Base-by-base conservation (phyloP, 2,888 invertebrate species). In the Drosophila infuscata region DNA sequence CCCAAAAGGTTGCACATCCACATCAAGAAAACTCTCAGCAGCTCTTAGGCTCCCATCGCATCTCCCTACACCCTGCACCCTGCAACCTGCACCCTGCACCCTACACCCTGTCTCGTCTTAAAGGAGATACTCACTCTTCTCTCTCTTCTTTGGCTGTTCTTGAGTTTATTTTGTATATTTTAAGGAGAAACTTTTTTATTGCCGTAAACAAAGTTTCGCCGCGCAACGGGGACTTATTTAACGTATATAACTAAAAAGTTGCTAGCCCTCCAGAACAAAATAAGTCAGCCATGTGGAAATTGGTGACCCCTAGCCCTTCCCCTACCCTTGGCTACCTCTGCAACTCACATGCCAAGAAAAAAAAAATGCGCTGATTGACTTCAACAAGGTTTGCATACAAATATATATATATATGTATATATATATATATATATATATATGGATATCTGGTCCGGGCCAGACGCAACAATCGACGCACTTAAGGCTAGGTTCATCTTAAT, bases 81-180 rank as follows among this genome's bases (percentile, higher is more conserved):
- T 33, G 20, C 58, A 11, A 25, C 49, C n/a, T 33, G 15, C 11
- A n/a, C 2, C 20, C 20, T 25, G 15, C 11, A n/a, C 1, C 20
- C 41, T 12, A 11, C 20, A 20, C 43, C 20, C 43, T 20, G 43
- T 43, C 43, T 43, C 20, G 43, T 20, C 20, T 46, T 8, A 46
- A 15, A 46, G 46, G 15, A 25, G 46, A 46, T 4, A 25, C 15
- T 25, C 46, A 4, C 25, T 58, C 35, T 48, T 29, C 51, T 29
- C 38, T 54, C 35, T 30, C 36, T 4, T 25, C 30, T 33, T 15
- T 17, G n/a, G 54, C 48, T 56, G 38, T 48, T 49, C 51, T 72
- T 60, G 72, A 81, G 90, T 90, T 90, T 89, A 87, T 90, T 90
- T 87, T 87, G 90, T 87, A 86, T 87, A 87, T 87, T 89, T 90